Evolutionary conservation across 2,888 invertebrate genomes (phyloP).

Genomic region (Halictus ligatus): DNA sequence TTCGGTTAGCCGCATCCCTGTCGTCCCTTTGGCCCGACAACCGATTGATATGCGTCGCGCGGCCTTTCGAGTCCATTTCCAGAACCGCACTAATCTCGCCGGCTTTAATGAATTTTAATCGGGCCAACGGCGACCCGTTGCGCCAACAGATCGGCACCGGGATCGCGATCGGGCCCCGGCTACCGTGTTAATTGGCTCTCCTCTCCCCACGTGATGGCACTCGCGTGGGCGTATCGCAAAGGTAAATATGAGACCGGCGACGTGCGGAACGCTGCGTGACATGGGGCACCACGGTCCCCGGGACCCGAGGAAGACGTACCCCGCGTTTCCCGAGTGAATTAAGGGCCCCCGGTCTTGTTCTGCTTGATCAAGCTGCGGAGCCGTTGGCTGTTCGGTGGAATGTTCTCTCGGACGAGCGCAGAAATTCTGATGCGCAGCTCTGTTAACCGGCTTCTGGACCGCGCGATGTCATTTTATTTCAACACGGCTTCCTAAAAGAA

Average conservation of each 20-base stretch:
- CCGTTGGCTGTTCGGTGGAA: background rate
- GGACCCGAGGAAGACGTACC: background rate
- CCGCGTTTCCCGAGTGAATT: background rate
- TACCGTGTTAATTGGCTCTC: constrained; percentile 46
- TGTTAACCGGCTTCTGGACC: background rate
- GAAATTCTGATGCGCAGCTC: background rate
- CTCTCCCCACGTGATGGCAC: background rate
- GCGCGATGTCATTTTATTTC: background rate
- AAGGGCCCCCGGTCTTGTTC: background rate
- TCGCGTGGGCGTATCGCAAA: constrained; percentile 40
- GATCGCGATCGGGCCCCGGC: constrained; percentile 51
- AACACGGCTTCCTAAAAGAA: background rate
- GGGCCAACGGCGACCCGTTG: constrained; percentile 47
- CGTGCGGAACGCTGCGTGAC: constrained; percentile 9
- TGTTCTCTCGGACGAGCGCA: background rate
- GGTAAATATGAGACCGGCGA: constrained; percentile 39
- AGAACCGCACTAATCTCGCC: constrained; percentile 78
- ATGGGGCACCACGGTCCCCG: background rate
- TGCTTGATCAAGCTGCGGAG: background rate
- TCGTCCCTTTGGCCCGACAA: constrained; percentile 58
- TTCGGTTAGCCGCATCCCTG: constrained; percentile 39
- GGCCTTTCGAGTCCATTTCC: constrained; percentile 79
- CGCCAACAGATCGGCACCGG: constrained; percentile 62
- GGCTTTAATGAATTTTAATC: constrained; percentile 81
- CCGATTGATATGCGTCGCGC: constrained; percentile 82